phyloP scores from a whole-genome alignment of 2,113 vertebrate genomes.

The Tylochromis polylepis region DNA sequence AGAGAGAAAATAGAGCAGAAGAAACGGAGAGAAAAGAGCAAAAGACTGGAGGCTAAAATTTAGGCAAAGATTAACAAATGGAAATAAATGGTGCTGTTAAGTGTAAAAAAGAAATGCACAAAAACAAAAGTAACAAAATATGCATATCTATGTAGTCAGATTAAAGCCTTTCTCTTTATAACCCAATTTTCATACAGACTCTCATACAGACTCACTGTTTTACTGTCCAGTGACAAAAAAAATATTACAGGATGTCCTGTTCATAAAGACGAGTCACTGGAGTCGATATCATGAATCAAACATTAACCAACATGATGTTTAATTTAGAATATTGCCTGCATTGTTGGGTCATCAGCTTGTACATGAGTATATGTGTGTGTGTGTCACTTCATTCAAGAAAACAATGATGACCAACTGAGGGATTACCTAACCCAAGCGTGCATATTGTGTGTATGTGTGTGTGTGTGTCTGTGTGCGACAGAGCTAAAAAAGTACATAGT shows the following conservation, averaged over 20 bases:
- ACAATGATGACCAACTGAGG: constrained; percentile 1
- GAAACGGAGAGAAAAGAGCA: background rate
- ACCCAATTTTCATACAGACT: background rate
- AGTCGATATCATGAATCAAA: constrained; percentile 33
- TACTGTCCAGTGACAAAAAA: background rate
- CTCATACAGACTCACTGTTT: background rate
- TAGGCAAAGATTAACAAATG: background rate
- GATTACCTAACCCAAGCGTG: background rate
- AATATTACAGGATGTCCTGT: constrained; percentile 53
- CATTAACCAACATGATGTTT: constrained; percentile 51
- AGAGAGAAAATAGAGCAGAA: background rate
- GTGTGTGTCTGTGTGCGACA: background rate
- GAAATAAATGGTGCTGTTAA: background rate
- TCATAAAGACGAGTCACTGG: constrained; percentile 21
- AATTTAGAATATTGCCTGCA: constrained; percentile 1
- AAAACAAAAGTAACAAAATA: background rate
- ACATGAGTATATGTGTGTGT: background rate
- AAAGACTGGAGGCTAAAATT: background rate
- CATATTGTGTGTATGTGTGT: background rate
- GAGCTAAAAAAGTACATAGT: background rate
- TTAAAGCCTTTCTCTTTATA: background rate
- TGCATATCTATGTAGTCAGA: background rate
- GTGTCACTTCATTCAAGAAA: background rate
- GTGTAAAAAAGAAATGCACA: background rate
- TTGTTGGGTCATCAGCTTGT: background rate